These are phyloP conservation scores for Alcedo atthis DNA, from an alignment of 2,797 vertebrate species.

Conservation along the genomic window DNA sequence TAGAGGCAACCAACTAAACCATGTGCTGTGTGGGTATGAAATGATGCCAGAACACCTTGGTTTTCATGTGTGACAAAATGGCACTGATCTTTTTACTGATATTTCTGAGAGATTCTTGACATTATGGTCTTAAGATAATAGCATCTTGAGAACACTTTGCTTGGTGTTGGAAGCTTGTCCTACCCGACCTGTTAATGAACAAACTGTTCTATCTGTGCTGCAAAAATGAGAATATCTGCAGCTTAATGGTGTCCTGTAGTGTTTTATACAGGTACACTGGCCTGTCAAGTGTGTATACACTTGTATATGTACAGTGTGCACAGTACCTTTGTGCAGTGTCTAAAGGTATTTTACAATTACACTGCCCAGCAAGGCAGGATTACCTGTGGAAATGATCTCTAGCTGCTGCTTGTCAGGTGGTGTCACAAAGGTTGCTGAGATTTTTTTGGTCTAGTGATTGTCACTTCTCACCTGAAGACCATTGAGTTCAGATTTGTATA, in stretches of 20 bases:
- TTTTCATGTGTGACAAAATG: neutral
- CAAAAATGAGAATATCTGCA: neutral
- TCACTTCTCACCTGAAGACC: neutral
- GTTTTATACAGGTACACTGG: neutral
- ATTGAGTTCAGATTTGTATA: neutral
- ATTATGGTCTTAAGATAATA: neutral
- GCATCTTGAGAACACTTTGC: neutral
- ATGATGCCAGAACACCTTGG: neutral
- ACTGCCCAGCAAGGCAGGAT: neutral
- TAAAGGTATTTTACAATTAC: too few relatives aligned
- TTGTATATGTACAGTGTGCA: too few relatives aligned
- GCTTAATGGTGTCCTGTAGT: neutral
- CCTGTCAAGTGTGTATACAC: too few relatives aligned
- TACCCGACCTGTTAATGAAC: neutral
- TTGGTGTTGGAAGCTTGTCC: neutral
- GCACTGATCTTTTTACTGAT: neutral
- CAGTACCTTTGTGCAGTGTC: too few relatives aligned
- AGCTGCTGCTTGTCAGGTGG: neutral
- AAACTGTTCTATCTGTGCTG: neutral
- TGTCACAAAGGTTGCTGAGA: neutral
- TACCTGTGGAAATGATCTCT: neutral
- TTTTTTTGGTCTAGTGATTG: neutral
- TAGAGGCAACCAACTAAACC: neutral
- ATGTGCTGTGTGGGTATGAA: neutral
- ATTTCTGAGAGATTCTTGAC: neutral